phyloP scores from a whole-genome alignment of 1,140 invertebrate species.

The Pissodes strobi region DNA sequence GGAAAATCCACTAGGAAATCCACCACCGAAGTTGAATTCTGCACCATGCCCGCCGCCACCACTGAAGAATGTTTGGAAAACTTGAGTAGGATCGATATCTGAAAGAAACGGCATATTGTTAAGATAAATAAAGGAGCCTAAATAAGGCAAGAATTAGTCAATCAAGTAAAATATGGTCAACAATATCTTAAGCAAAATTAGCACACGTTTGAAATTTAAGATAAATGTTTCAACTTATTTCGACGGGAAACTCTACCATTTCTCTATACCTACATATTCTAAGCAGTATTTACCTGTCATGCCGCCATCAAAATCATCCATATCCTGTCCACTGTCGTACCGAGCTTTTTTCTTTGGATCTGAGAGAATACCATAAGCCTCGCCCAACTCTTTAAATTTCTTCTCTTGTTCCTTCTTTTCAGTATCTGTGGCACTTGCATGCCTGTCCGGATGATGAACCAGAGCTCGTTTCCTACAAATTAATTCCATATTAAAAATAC shows the following conservation, averaged over 20 bases:
- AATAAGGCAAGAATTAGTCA: no score
- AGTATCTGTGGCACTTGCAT: conserved; percentile 80
- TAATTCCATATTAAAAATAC: no score
- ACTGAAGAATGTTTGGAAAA: conserved; percentile 81
- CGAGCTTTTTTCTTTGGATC: conserved; percentile 89
- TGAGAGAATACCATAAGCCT: conserved; percentile 94
- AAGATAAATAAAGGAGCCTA: no score
- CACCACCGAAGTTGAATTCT: conserved; percentile 57
- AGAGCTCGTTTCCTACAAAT: conserved; percentile 73
- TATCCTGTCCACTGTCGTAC: conserved; percentile 91
- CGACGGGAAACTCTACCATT: no score
- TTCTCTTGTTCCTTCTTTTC: conserved; percentile 90
- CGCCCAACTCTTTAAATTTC: conserved; percentile 96
- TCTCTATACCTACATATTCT: no score
- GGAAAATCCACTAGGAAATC: conserved; percentile 64
- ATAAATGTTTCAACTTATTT: no score
- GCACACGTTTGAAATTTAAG: no score
- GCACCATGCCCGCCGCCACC: conserved; percentile 56
- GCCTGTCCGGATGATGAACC: conserved; percentile 88
- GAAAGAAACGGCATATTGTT: no score
- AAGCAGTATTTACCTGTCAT: conserved; percentile 55
- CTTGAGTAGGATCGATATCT: conserved; percentile 76
- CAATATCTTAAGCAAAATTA: no score
- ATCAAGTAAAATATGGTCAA: no score
- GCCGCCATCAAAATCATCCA: conserved; percentile 64